Evolutionary conservation across 1,140 invertebrate species (phyloP).

Genomic region (Tetragonula clypearis): DNA sequence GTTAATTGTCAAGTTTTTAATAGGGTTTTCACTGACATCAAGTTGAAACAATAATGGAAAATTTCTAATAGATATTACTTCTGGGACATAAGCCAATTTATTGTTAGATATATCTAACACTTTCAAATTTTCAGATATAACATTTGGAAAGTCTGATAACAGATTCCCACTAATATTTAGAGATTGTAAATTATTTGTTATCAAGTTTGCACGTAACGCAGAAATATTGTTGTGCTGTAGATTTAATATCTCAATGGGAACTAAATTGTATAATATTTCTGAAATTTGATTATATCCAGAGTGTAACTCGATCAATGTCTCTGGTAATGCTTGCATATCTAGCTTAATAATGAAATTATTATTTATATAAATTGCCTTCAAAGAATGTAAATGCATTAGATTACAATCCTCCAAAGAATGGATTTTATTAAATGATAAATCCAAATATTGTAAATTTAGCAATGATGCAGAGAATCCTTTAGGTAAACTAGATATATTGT

Average conservation of each 20-base stretch:
- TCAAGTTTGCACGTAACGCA: slow-evolving; percentile 41
- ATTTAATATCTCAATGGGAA: slow-evolving; percentile 60
- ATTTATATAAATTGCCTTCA: slow-evolving; percentile 64
- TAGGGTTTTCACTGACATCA: slow-evolving; percentile 67
- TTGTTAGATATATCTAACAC: slow-evolving; percentile 83
- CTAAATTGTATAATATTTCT: slow-evolving; percentile 30
- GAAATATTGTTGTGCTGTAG: slow-evolving; percentile 65
- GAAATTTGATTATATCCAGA: slow-evolving; percentile 53
- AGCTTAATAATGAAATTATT: slow-evolving; percentile 63
- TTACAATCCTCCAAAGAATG: slow-evolving; percentile 44
- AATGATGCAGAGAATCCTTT: slow-evolving; percentile 50
- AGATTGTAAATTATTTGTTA: slow-evolving; percentile 55
- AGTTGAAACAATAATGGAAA: slow-evolving; percentile 69
- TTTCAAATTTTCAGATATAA: slow-evolving; percentile 70
- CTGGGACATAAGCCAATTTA: slow-evolving; percentile 74
- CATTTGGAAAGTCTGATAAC: slow-evolving; percentile 64
- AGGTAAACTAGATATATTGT: slow-evolving; percentile 53
- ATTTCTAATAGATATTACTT: slow-evolving; percentile 65
- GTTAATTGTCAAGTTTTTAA: slow-evolving; percentile 68
- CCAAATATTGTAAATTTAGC: slow-evolving; percentile 58
- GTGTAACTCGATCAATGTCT: slow-evolving; percentile 46
- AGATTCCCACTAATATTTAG: slow-evolving; percentile 73
- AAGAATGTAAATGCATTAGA: slow-evolving; percentile 50
- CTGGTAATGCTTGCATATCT: slow-evolving; percentile 50
- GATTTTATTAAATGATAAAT: slow-evolving; percentile 71